Evolutionary conservation across 2,113 vertebrate species (phyloP), one percentile per base, ranked within the genome.

Genomic region (Numenius arquata): DNA sequence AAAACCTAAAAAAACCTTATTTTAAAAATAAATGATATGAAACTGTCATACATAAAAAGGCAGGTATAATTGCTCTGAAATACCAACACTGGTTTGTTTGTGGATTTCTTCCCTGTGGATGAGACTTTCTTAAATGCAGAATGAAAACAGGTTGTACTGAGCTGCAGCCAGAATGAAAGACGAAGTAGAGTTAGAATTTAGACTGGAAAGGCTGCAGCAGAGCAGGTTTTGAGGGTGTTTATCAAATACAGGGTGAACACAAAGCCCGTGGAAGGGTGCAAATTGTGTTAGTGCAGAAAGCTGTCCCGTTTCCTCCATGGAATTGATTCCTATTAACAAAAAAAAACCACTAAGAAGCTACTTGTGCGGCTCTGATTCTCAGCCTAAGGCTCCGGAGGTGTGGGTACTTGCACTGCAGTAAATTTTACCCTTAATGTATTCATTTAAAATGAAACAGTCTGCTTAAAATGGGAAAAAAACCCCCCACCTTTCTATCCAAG

Each of bases 31-130:
- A 98, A 98, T 98, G 98, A 98, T 99, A 99, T 98, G 98, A 99
- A 98, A 98, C 96, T 97, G 96, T 97, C 97, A 97, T 98, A 99
- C 98, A 98, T 98, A 98, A 98, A 98, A 99, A 99, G 98, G 98
- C 98, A 98, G 98, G 98, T 98, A 98, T 98, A 98, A 98, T 98
- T 98, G 97, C 97, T 98, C 96, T 98, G 98, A 98, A 98, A 98
- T 98, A 97, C 97, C 98, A 98, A 98, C 97, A 98, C 91, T 98
- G 96, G 95, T 97, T 97, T 56, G 94, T 95, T 97, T 95, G 94
- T 97, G 93, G 91, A 80, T 95, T 97, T 93, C 90, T 83, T 92
- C 97, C 96, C 92, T 72, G 38, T 89, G 79, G 91, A 70, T 96
- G 91, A 89, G 85, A 85, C 55, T 75, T 62, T 85, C 40, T 58